Conservation (phyloP, 2,113 vertebrate species). For the Tyrannus savana region DNA sequence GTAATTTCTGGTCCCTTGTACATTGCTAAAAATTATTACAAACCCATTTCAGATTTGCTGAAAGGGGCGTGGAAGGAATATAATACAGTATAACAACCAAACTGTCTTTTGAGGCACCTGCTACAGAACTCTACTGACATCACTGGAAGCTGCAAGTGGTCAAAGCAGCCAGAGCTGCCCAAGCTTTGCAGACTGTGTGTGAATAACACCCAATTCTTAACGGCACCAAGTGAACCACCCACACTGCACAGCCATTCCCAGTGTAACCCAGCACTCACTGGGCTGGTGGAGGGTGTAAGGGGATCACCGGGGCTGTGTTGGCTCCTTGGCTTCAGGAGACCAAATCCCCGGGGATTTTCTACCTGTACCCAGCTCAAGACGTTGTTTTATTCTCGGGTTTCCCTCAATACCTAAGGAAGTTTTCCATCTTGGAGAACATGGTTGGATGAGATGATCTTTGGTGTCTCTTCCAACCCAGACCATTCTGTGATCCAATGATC, state of each 20-base stretch:
- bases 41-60: neutral
- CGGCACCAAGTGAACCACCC: neutral
- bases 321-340: neutral
- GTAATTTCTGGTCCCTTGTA: slow-evolving; percentile 3
- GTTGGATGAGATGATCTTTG: neutral
- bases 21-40: neutral
- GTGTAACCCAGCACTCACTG: accelerated
- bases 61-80: neutral
- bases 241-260: neutral
- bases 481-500: neutral
- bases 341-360: neutral
- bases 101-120: slow-evolving; percentile 17
- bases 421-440: neutral
- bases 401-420: neutral
- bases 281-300: neutral
- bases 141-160: neutral
- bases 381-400: neutral
- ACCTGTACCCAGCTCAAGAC: neutral
- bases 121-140: neutral
- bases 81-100: neutral
- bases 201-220: neutral
- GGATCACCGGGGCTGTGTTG: neutral
- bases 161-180: neutral
- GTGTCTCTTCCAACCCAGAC: neutral
- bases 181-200: neutral